Evolutionary conservation across 2,888 invertebrate genomes (phyloP), one percentile per base, ranked within the genome.

Genomic region (Nomada ferruginata): DNA sequence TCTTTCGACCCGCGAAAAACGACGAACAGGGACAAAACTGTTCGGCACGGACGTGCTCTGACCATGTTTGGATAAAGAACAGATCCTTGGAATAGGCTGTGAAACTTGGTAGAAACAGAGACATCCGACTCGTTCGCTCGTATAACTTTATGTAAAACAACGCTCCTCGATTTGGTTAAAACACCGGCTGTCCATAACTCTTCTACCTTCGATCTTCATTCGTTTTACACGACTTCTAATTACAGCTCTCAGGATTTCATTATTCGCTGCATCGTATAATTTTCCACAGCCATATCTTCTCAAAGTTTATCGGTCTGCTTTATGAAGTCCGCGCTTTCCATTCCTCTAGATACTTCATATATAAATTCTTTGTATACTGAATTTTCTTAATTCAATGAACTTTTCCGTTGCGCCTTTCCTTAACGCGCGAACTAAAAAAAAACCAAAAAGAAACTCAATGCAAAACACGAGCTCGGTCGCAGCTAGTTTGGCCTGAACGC

Each of bases 41-140:
- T 82, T 74, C 74, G 76, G 59, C 77, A 78, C 80, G 85, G 78
- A 23, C 81, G 79, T 73, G 57, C 82, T 80, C 87, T 84, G 83
- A 83, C 87, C 87, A 87, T 87, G 77, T 87, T 87, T 87, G 87
- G 85, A 47, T 59, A 72, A 84, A 77, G 85, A 75, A 75, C 77
- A 44, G 71, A 85, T 61, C 85, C 80, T 80, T 59, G 85, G 85
- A 78, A 85, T 80, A 85, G 79, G 53, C 68, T 52, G 73, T 66
- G 60, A 47, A 55, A 60, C 53, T 18, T 18, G 70, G 44, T 36
- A 61, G 60, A 61, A 61, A 57, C 44, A 11, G 36, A 55, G 55
- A 60, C 15, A 60, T 50, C 36, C 9, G 61, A 42, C 23, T 20
- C 68, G 42, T n/a, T 53, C 42, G 53, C 20, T 69, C 26, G 47